Conservation (phyloP, 1,140 invertebrate genomes). For the Parasteatoda tepidariorum region DNA sequence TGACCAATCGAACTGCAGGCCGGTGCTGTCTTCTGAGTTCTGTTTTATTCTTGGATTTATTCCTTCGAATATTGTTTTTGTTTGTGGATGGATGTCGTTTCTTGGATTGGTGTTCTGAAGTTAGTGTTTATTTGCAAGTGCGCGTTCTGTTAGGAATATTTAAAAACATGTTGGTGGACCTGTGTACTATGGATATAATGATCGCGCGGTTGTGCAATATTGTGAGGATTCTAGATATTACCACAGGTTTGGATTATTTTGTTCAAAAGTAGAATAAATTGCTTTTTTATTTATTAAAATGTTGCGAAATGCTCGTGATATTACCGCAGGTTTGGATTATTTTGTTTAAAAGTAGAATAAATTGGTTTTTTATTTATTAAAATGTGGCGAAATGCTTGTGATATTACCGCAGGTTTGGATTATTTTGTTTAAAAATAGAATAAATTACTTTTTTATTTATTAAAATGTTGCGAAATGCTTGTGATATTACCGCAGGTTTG, state of each 20-base stretch:
- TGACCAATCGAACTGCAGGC: constrained; percentile 36
- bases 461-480: too few relatives aligned
- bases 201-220: constrained; percentile 41
- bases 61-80: not conserved
- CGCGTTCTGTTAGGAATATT: not conserved
- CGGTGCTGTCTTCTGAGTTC: not conserved
- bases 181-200: constrained; percentile 30
- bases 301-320: too few relatives aligned
- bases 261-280: not conserved
- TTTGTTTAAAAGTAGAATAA: not conserved
- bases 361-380: too few relatives aligned
- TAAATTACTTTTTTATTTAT: too few relatives aligned
- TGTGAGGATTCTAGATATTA: constrained; percentile 38
- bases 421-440: not conserved
- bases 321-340: constrained; percentile 30
- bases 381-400: too few relatives aligned
- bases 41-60: constrained; percentile 3
- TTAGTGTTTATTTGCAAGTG: not conserved
- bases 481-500: constrained; percentile 43
- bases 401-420: constrained; percentile 39
- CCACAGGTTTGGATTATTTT: constrained; percentile 26
- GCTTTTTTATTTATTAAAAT: too few relatives aligned
- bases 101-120: not conserved
- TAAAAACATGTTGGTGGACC: not conserved
- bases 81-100: not conserved